Conservation (phyloP, 2,113 vertebrate species). For the Cyphomyrus plagiostoma region DNA sequence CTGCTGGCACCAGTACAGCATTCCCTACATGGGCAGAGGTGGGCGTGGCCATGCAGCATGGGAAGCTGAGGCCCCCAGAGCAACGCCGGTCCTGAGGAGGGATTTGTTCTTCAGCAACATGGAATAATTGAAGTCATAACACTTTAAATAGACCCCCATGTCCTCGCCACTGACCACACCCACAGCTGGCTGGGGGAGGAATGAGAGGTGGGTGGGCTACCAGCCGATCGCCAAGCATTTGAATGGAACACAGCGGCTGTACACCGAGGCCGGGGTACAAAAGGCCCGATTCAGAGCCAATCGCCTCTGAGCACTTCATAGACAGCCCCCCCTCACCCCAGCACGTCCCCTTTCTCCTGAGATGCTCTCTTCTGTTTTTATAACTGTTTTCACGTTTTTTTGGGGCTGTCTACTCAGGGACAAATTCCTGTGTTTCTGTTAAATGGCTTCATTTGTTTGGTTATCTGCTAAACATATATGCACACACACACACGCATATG, state of each 20-base stretch:
- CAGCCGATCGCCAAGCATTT: conserved; percentile 38
- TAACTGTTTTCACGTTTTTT: conserved; percentile 32
- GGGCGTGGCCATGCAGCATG: neutral
- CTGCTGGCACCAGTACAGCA: conserved; percentile 1
- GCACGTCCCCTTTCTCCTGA: neutral
- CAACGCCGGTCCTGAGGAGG: conserved; percentile 13
- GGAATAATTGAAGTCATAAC: conserved; percentile 22
- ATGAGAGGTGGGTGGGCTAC: conserved; percentile 32
- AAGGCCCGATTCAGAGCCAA: conserved; percentile 56
- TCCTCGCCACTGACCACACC: conserved; percentile 32
- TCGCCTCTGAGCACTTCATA: conserved; percentile 45
- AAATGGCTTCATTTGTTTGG: conserved; percentile 45
- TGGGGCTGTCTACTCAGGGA: conserved; percentile 34
- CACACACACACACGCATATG: neutral
- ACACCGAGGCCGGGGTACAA: conserved; percentile 54
- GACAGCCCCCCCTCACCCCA: conserved; percentile 32
- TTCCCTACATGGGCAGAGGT: neutral
- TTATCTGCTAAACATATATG: conserved; percentile 22
- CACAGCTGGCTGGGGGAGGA: conserved; percentile 20
- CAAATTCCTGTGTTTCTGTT: conserved; percentile 30
- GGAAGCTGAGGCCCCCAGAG: conserved; percentile 17
- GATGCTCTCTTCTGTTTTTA: neutral
- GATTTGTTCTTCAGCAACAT: conserved; percentile 12
- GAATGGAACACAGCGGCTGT: conserved; percentile 43
- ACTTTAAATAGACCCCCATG: conserved; percentile 37